Evolutionary conservation across 2,113 vertebrate species (phyloP).

Genomic region (Zapus hudsonius): DNA sequence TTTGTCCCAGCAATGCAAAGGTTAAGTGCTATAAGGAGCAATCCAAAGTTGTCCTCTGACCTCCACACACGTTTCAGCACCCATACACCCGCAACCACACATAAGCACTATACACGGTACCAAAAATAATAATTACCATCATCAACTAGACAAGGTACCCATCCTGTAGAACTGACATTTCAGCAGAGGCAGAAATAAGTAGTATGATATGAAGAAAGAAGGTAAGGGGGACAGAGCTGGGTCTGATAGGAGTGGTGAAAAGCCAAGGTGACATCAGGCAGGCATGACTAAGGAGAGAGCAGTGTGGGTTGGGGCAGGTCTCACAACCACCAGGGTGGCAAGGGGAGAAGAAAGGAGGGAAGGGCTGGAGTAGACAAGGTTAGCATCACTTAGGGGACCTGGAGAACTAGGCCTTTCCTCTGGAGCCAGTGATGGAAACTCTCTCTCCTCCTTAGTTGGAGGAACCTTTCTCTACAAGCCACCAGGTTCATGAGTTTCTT

Average conservation of each 20-base stretch:
- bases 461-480: background rate
- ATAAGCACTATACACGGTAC: too few relatives aligned
- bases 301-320: background rate
- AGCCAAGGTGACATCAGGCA: background rate
- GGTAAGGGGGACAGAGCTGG: background rate
- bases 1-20: too few relatives aligned
- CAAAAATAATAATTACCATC: too few relatives aligned
- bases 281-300: background rate
- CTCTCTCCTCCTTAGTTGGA: background rate
- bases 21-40: too few relatives aligned
- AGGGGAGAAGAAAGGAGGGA: background rate
- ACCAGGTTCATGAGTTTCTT: background rate
- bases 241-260: background rate
- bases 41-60: too few relatives aligned
- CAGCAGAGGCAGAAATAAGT: background rate
- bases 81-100: too few relatives aligned
- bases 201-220: too few relatives aligned
- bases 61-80: too few relatives aligned
- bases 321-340: background rate
- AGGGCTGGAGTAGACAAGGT: background rate
- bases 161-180: background rate
- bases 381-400: background rate
- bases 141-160: background rate
- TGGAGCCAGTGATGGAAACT: background rate
- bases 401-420: background rate